A percentile compares a stretch with the other conserved stretches of the same genome.
Conservation (phyloP, 2,113 vertebrate species). For the Xyrauchen texanus region DNA sequence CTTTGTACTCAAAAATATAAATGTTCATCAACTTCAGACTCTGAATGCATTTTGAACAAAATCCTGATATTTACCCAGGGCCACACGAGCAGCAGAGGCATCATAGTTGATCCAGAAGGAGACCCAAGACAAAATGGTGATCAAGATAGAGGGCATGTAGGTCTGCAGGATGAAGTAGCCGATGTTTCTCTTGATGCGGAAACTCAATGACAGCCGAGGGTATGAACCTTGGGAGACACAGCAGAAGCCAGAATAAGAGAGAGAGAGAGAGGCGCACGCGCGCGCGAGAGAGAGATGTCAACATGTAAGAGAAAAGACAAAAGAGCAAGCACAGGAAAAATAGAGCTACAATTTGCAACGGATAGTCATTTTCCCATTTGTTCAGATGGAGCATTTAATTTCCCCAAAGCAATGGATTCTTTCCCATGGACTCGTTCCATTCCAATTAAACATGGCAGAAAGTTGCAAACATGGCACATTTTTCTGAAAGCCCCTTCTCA, state of each 20-base stretch:
- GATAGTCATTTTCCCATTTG: constrained; percentile 75
- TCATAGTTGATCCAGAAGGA: constrained; percentile 99
- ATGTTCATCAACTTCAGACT: no score
- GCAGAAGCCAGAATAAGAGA: constrained; percentile 45
- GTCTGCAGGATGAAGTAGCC: constrained; percentile 94
- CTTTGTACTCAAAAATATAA: no score
- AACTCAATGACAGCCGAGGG: constrained; percentile 91
- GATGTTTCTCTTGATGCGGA: constrained; percentile 93
- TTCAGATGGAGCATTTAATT: no score
- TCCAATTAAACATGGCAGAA: constrained; percentile 81
- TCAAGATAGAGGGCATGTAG: constrained; percentile 96
- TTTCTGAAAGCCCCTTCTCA: constrained; percentile 77
- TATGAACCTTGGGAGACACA: constrained; percentile 82
- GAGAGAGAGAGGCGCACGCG: no score
- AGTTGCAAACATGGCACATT: constrained; percentile 78
- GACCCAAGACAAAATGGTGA: constrained; percentile 95
- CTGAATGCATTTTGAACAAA: not conserved
- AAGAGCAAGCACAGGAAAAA: constrained; percentile 39
- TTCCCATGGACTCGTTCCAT: constrained; percentile 79
- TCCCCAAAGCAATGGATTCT: constrained; percentile 60
- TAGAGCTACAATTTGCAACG: constrained; percentile 50
- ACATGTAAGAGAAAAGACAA: constrained; percentile 29
- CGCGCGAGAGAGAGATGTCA: not conserved
- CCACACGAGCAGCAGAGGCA: constrained; percentile 94
- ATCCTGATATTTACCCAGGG: constrained; percentile 79